These are phyloP conservation scores for Cordilura impudica DNA, from an alignment of 2,888 invertebrate genomes.

Conservation along the genomic window DNA sequence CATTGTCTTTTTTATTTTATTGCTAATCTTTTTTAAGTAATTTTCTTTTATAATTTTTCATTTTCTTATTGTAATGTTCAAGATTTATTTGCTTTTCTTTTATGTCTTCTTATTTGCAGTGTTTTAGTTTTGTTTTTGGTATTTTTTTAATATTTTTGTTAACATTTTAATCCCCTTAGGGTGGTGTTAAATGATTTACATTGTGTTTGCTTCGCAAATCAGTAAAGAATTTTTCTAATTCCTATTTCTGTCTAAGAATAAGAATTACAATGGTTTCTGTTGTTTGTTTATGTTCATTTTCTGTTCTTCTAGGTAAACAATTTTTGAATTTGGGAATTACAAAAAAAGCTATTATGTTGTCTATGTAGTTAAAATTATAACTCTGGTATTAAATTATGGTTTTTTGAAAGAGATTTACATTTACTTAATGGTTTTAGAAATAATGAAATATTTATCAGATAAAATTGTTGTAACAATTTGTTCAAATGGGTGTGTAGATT, in stretches of 20 bases:
- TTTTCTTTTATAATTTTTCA: too few relatives aligned
- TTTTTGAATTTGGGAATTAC: neutral
- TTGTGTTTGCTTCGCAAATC: conserved; percentile 27
- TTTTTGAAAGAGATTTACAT: neutral
- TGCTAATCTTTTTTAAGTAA: neutral
- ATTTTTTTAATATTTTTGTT: neutral
- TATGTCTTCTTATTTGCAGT: too few relatives aligned
- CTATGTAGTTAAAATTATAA: neutral
- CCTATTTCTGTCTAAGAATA: neutral
- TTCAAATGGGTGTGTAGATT: too few relatives aligned
- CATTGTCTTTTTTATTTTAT: neutral
- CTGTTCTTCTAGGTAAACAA: neutral
- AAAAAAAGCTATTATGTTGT: neutral
- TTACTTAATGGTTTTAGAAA: neutral
- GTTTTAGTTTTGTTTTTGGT: neutral
- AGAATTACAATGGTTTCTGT: neutral
- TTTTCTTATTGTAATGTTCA: too few relatives aligned
- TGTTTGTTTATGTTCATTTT: neutral
- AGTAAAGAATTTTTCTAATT: neutral
- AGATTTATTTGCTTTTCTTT: too few relatives aligned
- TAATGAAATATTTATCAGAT: too few relatives aligned
- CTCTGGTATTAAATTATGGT: neutral
- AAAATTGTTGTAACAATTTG: too few relatives aligned
- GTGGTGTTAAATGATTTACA: conserved; percentile 14
- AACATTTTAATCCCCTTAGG: conserved; percentile 1